Evolutionary conservation across 2,888 invertebrate genomes (phyloP).

Genomic region (Lamellibrachia columna): DNA sequence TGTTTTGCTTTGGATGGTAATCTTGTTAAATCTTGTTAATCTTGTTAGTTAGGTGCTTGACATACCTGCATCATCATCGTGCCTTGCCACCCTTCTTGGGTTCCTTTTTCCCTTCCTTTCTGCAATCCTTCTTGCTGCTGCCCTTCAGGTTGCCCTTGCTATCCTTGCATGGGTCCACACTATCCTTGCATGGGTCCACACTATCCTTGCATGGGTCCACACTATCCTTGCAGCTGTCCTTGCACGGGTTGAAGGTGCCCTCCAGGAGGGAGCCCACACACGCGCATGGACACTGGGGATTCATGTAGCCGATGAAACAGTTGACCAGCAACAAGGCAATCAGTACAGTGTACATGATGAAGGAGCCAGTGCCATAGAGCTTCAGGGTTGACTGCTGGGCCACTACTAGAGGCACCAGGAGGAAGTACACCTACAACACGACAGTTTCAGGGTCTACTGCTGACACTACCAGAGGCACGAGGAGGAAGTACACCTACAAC

Average conservation of each 20-base stretch:
- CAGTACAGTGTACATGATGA: not conserved
- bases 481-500: not conserved
- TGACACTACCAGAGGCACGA: not conserved
- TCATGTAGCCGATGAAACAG: not conserved
- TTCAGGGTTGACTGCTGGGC: not conserved
- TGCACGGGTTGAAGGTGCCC: not conserved
- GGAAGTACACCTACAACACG: not conserved
- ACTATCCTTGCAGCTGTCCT: not conserved
- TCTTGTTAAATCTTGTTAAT: no score
- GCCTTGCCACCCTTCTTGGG: no score
- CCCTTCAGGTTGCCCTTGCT: not conserved
- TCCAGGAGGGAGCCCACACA: not conserved
- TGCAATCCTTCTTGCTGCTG: no score
- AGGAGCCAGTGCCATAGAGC: not conserved
- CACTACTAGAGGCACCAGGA: not conserved
- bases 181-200: no score
- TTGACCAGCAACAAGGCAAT: not conserved
- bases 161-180: not conserved
- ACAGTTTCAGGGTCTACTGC: not conserved
- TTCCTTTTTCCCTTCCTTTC: no score
- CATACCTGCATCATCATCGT: no score
- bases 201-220: not conserved
- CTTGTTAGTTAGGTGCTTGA: no score
- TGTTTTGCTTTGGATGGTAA: no score
- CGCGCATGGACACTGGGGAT: not conserved